These are phyloP conservation scores for Hydrozoanthus gracilis DNA, from an alignment of 92 coral and sea anemone genomes.

Conservation along the genomic window DNA sequence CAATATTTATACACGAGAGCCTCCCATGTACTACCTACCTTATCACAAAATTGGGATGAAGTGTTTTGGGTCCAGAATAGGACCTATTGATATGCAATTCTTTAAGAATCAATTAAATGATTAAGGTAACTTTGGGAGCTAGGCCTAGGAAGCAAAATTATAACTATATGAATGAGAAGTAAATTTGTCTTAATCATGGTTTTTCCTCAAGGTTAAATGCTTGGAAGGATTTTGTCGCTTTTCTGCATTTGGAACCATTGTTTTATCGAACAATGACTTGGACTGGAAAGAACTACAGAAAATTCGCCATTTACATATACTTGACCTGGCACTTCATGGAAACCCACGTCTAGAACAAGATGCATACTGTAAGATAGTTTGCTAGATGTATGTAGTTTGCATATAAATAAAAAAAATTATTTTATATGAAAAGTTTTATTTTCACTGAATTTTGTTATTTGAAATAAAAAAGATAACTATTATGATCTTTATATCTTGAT, in stretches of 20 bases:
- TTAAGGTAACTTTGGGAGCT: too few relatives aligned
- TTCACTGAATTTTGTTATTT: neutral
- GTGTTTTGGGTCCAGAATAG: too few relatives aligned
- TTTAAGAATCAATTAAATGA: too few relatives aligned
- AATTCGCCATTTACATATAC: constrained; percentile 87
- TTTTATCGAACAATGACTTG: constrained; percentile 88
- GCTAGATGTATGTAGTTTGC: neutral
- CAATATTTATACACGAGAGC: too few relatives aligned
- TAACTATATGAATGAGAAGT: neutral
- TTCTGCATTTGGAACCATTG: constrained; percentile 90
- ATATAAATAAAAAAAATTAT: neutral
- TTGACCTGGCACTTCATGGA: constrained; percentile 95
- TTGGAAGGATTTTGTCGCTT: constrained; percentile 83
- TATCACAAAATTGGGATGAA: too few relatives aligned
- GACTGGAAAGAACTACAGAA: constrained; percentile 90
- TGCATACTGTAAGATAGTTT: constrained; percentile 82
- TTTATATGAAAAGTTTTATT: neutral
- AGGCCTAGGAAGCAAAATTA: neutral
- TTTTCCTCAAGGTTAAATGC: constrained; percentile 65
- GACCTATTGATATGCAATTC: too few relatives aligned
- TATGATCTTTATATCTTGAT: too few relatives aligned
- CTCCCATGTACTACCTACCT: too few relatives aligned
- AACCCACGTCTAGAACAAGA: constrained; percentile 92
- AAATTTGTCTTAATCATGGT: neutral
- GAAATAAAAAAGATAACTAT: too few relatives aligned